Base-by-base conservation (phyloP, 2,888 invertebrate genomes). In the Pandemis corylana region DNA sequence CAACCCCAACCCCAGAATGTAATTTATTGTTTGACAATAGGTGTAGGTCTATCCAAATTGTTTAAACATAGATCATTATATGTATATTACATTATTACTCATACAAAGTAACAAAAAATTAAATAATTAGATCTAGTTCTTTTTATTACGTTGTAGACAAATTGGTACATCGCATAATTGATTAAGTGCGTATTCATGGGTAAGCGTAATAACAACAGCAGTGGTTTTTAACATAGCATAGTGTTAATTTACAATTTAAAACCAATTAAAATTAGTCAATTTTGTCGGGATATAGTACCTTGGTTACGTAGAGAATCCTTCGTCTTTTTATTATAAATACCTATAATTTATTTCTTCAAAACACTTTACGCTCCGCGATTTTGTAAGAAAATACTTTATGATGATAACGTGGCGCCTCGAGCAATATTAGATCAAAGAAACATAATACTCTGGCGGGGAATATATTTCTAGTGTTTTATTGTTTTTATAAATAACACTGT, bases 341-440 rank as follows among this genome's bases (percentile, higher is more conserved):
- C n/a, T n/a, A 42, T 20, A 56, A 59, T 56, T 56, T 68, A 56
- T 56, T 42, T 59, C 42, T 15, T 56, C 56, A 59, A 68, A 68
- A 20, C 67, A 68, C 44, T 56, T 68, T 20, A 20, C 56, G 56
- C 13, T 68, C 13, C 56, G 13, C 68, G 68, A 56, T 59, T 67
- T 59, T 20, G 68, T 20, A 68, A 68, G 13, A 56, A 68, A 56
- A 59, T 56, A 59, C 44, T 68, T 56, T 68, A 68, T 56, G 41
- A 68, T 68, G 56, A 53, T 67, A 68, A 68, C 7, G 56, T 20
- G 15, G 56, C 42, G 44, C 68, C 68, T 56, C 68, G 44, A 44
- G 68, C 68, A 42, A 44, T 56, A 68, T 68, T 56, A 68, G 56
- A 68, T 68, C 56, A 59, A 68, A 68, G 56, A 59, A 44, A 68